A percentile compares a stretch with the other conserved stretches of the same genome.
phyloP scores from a whole-genome alignment of 2,113 vertebrate genomes.

The Meles meles region DNA sequence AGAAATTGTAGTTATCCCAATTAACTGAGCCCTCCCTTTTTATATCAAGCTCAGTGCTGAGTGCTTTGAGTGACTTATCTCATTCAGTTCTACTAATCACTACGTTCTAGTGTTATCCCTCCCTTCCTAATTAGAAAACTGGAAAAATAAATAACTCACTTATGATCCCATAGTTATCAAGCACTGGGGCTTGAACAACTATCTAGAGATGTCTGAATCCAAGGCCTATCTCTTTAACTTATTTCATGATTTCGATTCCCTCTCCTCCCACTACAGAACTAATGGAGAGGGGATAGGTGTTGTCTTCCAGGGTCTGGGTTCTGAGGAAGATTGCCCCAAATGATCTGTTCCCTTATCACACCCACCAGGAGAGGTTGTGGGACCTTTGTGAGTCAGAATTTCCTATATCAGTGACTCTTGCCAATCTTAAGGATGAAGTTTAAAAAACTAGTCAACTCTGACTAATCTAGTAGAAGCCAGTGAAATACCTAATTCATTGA shows the following conservation, averaged over 20 bases:
- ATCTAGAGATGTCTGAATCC: background rate
- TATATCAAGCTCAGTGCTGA: background rate
- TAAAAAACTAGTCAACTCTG: background rate
- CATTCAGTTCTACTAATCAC: background rate
- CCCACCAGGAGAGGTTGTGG: background rate
- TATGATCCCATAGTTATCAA: background rate
- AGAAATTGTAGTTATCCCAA: accelerated
- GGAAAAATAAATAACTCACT: background rate
- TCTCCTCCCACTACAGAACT: background rate
- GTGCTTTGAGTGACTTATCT: too few relatives aligned
- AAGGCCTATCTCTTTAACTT: background rate
- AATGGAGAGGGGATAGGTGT: accelerated
- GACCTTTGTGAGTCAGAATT: background rate
- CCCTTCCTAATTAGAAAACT: background rate
- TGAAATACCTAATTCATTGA: background rate
- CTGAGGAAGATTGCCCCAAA: background rate
- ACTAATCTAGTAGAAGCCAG: background rate
- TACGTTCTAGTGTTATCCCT: background rate
- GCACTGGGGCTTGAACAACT: background rate
- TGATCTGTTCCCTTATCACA: background rate
- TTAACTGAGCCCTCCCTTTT: accelerated
- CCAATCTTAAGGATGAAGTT: background rate
- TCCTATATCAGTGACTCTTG: background rate
- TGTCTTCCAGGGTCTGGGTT: background rate
- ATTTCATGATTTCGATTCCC: background rate